phyloP scores from a whole-genome alignment of 1,140 invertebrate genomes.

The Drosophila ambigua region DNA sequence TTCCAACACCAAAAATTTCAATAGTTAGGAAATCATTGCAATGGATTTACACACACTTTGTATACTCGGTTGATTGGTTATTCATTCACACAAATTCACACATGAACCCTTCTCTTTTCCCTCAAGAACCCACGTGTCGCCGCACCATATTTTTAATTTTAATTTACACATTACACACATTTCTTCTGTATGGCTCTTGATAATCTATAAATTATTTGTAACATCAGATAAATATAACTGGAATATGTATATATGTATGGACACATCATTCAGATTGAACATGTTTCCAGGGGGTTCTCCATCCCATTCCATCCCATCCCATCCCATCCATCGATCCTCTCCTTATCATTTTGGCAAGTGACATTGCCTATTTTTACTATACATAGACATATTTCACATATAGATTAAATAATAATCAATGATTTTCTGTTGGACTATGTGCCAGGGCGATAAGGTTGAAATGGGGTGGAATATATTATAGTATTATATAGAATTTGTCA shows the following conservation, averaged over 20 bases:
- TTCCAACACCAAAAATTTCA: too few relatives aligned
- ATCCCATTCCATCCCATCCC: too few relatives aligned
- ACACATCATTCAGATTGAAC: constrained; percentile 58
- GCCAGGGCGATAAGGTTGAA: constrained; percentile 38
- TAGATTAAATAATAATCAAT: constrained; percentile 37
- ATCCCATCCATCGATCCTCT: too few relatives aligned
- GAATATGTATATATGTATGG: constrained; percentile 2
- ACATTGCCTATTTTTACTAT: constrained; percentile 51
- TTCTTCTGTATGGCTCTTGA: not conserved
- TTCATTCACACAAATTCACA: too few relatives aligned
- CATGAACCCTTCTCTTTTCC: too few relatives aligned
- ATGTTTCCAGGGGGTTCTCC: constrained; percentile 32
- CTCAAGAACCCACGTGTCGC: too few relatives aligned
- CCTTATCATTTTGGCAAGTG: constrained; percentile 69
- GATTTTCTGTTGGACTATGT: constrained; percentile 39
- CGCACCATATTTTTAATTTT: too few relatives aligned
- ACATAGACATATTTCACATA: constrained; percentile 31
- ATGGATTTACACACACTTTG: too few relatives aligned
- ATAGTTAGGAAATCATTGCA: too few relatives aligned
- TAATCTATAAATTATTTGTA: constrained; percentile 5
- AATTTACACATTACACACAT: too few relatives aligned
- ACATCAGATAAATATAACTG: not conserved
- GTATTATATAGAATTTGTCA: constrained; percentile 51
- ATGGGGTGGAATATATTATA: constrained; percentile 39
- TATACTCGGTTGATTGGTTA: too few relatives aligned